Evolutionary conservation across 2,113 vertebrate genomes (phyloP).

Genomic region (Sapajus apella): DNA sequence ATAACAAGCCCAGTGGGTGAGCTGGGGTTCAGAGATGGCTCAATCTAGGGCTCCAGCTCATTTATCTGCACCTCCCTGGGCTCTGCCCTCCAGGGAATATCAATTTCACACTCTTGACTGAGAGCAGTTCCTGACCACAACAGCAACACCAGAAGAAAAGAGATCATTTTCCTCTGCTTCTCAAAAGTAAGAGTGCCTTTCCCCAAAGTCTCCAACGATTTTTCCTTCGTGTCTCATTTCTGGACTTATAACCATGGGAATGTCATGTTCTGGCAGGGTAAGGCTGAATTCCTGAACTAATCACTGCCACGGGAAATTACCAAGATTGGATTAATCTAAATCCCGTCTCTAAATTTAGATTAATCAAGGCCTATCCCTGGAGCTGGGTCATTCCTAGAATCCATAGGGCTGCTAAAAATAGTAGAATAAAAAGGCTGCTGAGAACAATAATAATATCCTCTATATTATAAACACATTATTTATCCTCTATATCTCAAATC

Average conservation of each 20-base stretch:
- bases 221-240: conserved; percentile 11
- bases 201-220: background rate
- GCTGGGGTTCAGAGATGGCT: background rate
- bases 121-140: conserved; percentile 26
- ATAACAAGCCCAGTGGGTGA: background rate
- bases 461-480: background rate
- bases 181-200: background rate
- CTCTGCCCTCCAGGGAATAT: background rate
- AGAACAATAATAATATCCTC: background rate
- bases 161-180: conserved; percentile 5
- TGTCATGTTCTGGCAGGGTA: background rate
- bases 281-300: background rate
- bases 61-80: background rate
- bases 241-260: background rate
- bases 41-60: background rate
- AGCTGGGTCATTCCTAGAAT: background rate
- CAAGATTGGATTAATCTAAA: conserved; percentile 53
- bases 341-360: conserved; percentile 36
- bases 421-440: background rate
- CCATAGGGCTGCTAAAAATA: conserved; percentile 4
- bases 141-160: conserved; percentile 14
- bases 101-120: conserved; percentile 27
- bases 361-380: background rate
- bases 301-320: background rate
- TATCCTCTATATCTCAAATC: background rate